Base-by-base conservation (phyloP, 1,140 invertebrate species). In the Drosophila elegans region DNA sequence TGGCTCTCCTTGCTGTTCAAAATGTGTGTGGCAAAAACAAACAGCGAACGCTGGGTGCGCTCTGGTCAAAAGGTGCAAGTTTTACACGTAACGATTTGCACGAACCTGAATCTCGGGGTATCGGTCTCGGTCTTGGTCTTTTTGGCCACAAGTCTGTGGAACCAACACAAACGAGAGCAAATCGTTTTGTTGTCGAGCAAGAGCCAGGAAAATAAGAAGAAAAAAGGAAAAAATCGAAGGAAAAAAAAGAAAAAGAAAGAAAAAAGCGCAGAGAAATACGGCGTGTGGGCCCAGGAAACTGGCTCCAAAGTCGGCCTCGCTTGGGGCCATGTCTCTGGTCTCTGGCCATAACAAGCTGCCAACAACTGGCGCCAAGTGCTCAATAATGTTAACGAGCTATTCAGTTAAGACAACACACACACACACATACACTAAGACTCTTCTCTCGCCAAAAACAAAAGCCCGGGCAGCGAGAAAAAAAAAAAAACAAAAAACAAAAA, bases 321-420 rank as follows among this genome's bases (percentile, higher is more conserved):
- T 81, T 80, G 81, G 76, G 80, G 80, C 80, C 69, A 76, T 84
- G 80, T 78, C 80, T 81, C 80, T 68, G 64, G 79, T 51, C 59
- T 61, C 73, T 78, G 82, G 84, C 84, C 77, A 89, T 89, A 89
- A 89, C 84, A 89, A 89, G 84, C 84, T 89, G 88, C 82, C 82
- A 89, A 91, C 84, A 91, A 91, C 90, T 91, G 90, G 90, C 90
- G 90, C 90, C 90, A 91, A 91, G 89, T 91, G 85, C 84, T 91
- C 90, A 91, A 91, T 91, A 91, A 91, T 91, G 85, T 91, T 91
- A 91, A 91, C 90, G 90, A 91, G 90, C 85, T 91, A 91, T 90
- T 91, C 84, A 91, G 88, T 89, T 89, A 89, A 89, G 85, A 89
- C 83, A 88, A 88, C 80, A 78, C 68, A 71, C 67, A 69, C 56